Percentiles rank a stretch among this genome's conserved stretches.
These are phyloP conservation scores for Albula glossodonta DNA, from an alignment of 2,113 vertebrate species.

Conservation along the genomic window DNA sequence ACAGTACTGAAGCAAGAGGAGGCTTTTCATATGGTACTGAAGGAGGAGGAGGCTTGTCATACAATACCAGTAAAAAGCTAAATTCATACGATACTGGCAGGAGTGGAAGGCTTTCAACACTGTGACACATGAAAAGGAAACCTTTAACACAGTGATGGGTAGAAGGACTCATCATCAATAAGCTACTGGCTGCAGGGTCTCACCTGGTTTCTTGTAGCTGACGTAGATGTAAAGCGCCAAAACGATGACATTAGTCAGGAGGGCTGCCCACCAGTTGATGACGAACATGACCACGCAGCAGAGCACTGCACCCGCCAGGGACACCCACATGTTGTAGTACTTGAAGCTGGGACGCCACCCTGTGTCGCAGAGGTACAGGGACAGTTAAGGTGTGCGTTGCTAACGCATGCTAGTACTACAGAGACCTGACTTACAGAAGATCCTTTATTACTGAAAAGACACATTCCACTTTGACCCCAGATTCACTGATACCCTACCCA, in stretches of 20 bases:
- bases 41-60: too few species aligned
- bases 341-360: constrained; percentile 98
- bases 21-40: too few species aligned
- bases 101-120: too few species aligned
- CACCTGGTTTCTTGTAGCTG: constrained; percentile 97
- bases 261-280: constrained; percentile 97
- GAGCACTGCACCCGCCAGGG: constrained; percentile 86
- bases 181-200: constrained; percentile 28
- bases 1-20: too few species aligned
- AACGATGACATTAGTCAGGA: constrained; percentile 93
- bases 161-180: too few species aligned
- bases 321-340: constrained; percentile 99
- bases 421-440: not conserved
- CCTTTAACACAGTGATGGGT: not conserved
- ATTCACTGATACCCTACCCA: too few species aligned
- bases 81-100: too few species aligned
- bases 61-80: too few species aligned
- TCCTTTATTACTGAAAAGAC: too few species aligned
- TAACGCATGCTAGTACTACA: not conserved
- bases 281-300: constrained; percentile 99
- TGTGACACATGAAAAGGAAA: too few species aligned
- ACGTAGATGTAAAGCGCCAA: constrained; percentile 96
- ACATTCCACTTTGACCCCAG: not conserved
- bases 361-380: constrained; percentile 47
- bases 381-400: not conserved